phyloP scores from a whole-genome alignment of 2,888 invertebrate species.

The Eumerus sabulonum region DNA sequence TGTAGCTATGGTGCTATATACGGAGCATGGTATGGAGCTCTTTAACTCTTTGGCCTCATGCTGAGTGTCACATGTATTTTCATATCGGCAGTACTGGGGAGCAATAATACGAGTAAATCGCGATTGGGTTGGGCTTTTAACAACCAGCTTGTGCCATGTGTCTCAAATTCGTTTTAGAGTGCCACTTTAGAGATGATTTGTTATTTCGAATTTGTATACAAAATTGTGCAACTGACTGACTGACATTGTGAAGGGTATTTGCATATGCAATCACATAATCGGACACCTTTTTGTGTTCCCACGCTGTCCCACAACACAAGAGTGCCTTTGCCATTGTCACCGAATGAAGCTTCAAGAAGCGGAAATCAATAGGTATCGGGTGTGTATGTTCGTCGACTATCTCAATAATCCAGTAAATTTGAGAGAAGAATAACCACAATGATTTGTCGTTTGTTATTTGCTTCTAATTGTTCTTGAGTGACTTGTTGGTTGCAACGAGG shows the following conservation, averaged over 20 bases:
- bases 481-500: constrained; percentile 33
- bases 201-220: too few relatives aligned
- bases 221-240: too few relatives aligned
- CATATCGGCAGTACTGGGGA: too few relatives aligned
- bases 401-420: constrained; percentile 63
- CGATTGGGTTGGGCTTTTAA: constrained; percentile 39
- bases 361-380: constrained; percentile 26
- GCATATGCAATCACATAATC: too few relatives aligned
- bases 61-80: constrained; percentile 28
- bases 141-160: constrained; percentile 4
- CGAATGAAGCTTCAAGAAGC: too few relatives aligned
- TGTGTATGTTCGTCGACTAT: constrained; percentile 22
- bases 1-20: too few relatives aligned
- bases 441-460: constrained; percentile 54
- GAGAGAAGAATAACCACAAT: constrained; percentile 61
- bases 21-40: constrained; percentile 22
- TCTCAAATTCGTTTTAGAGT: too few relatives aligned
- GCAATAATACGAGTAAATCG: constrained; percentile 25
- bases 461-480: constrained; percentile 50
- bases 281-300: too few relatives aligned
- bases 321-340: too few relatives aligned
- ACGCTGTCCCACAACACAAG: too few relatives aligned
- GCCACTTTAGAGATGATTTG: too few relatives aligned
- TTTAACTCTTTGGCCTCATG: constrained; percentile 50
- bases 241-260: too few relatives aligned